These are phyloP conservation scores for Cosmia pyralina DNA, from an alignment of 2,888 invertebrate genomes.

Conservation along the genomic window DNA sequence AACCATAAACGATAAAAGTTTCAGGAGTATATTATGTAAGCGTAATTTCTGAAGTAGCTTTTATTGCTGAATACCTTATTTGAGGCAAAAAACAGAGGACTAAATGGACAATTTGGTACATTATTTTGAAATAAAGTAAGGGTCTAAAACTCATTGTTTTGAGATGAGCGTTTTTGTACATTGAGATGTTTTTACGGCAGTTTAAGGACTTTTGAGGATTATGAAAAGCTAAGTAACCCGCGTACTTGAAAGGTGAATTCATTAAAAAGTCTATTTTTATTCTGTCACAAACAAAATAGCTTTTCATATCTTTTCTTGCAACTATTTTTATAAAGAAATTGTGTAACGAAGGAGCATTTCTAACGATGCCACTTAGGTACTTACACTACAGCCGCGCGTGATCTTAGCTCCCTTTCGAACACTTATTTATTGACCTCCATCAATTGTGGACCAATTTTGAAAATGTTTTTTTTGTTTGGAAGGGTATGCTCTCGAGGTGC, in stretches of 20 bases:
- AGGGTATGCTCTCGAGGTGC: too few species aligned
- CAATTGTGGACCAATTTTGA: too few species aligned
- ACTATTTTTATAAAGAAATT: neutral
- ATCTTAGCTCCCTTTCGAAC: neutral
- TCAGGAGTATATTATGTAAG: conserved; percentile 43
- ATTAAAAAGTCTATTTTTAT: neutral
- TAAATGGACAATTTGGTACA: conserved; percentile 32
- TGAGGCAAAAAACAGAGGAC: conserved; percentile 25
- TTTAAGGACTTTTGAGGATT: conserved; percentile 27
- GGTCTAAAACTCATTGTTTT: conserved; percentile 30
- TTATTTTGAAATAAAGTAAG: conserved; percentile 36
- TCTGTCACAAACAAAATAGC: neutral
- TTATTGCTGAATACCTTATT: conserved; percentile 30
- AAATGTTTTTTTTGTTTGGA: too few species aligned
- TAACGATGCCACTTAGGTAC: neutral
- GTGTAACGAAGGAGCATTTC: neutral
- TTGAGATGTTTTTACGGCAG: conserved; percentile 26
- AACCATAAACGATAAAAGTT: conserved; percentile 59
- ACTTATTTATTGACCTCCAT: too few species aligned
- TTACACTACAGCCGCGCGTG: neutral
- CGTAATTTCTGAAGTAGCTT: conserved; percentile 46
- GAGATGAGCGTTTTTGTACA: conserved; percentile 22
- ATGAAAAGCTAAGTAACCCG: conserved; percentile 18
- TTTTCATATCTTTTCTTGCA: neutral
- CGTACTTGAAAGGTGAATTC: conserved; percentile 20